Base-by-base conservation (phyloP, 2,888 invertebrate genomes). In the Dolomedes plantarius region DNA sequence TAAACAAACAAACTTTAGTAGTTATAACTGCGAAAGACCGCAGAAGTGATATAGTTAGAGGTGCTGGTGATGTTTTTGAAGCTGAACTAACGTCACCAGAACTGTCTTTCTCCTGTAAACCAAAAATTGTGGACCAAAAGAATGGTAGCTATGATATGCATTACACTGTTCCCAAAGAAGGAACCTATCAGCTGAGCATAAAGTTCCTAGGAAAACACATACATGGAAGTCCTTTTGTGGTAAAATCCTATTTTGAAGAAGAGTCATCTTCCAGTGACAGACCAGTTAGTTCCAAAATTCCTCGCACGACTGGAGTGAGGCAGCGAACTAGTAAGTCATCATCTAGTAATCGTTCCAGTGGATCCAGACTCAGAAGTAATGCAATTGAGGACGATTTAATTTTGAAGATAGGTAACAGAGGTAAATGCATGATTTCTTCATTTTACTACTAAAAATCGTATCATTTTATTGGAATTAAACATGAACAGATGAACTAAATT, bases 311-410 rank as follows among this genome's bases (percentile, higher is more conserved):
- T 46, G 91, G 90, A 36, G 91, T 91, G 29, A 91, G 91, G 81
- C 91, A 91, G 86, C 90, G 91, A 78, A 91, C 91, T 19, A 91
- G 91, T 39, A 91, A 91, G 86, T 81, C 80, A 1, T 81, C 86
- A 13, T 86, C 86, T 19, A 91, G 86, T 62, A 79, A 90, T 72
- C 88, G 91, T 65, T 86, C 86, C 13, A 80, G 86, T 65, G 86
- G 86, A 1, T 86, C 86, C 16, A 72, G 81, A 39, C 50, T 79
- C n/a, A 89, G 91, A 46, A 91, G 91, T 80, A 91, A 91, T 86
- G 90, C 91, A 29, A 88, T 91, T 72, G 92, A 92, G 88, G 93
- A 93, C 89, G 93, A 93, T 89, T 90, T 93, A 62, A 89, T 92
- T 74, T n/a, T 86, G 16, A 86, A 86, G 36, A 50, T 86, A n/a